Percentiles rank a stretch among this genome's conserved stretches.
Evolutionary conservation across 1,140 invertebrate species (phyloP).

Genomic region (Drosophila neocordata): DNA sequence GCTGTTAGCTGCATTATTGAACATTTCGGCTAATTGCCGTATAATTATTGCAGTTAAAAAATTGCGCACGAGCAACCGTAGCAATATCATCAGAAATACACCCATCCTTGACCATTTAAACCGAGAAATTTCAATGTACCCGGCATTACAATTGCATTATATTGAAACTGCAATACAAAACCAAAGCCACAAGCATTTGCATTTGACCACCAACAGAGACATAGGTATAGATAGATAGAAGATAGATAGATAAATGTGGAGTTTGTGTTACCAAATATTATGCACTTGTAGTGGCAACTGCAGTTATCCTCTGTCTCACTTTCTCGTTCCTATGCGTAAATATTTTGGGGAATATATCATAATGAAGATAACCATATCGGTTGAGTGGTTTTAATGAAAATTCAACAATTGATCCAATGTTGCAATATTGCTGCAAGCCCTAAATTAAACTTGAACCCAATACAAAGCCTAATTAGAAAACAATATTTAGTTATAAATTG

Average conservation of each 20-base stretch:
- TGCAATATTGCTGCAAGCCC: not conserved
- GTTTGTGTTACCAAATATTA: conserved; percentile 30
- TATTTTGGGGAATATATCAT: conserved; percentile 74
- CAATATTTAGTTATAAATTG: not conserved
- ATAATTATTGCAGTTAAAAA: conserved; percentile 81
- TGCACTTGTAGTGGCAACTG: conserved; percentile 40
- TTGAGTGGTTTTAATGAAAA: conserved; percentile 75
- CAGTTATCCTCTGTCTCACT: conserved; percentile 22
- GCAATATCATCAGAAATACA: not conserved
- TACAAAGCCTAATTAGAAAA: not conserved
- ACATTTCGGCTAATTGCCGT: conserved; percentile 78
- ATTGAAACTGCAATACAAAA: conserved; percentile 34
- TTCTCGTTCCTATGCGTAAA: conserved; percentile 49
- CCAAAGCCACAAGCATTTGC: conserved; percentile 58
- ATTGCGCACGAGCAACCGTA: conserved; percentile 51
- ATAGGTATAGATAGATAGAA: conserved; percentile 4
- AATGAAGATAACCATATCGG: conserved; percentile 73
- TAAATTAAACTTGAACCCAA: too few relatives aligned
- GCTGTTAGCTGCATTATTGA: conserved; percentile 71
- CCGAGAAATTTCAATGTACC: conserved; percentile 19
- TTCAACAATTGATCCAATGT: conserved; percentile 52
- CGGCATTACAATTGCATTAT: conserved; percentile 46
- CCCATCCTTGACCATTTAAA: conserved; percentile 50
- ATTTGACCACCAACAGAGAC: conserved; percentile 36
- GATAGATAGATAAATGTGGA: conserved; percentile 21